Evolutionary conservation across 2,113 vertebrate genomes (phyloP).

Genomic region (Leucoraja erinaceus): DNA sequence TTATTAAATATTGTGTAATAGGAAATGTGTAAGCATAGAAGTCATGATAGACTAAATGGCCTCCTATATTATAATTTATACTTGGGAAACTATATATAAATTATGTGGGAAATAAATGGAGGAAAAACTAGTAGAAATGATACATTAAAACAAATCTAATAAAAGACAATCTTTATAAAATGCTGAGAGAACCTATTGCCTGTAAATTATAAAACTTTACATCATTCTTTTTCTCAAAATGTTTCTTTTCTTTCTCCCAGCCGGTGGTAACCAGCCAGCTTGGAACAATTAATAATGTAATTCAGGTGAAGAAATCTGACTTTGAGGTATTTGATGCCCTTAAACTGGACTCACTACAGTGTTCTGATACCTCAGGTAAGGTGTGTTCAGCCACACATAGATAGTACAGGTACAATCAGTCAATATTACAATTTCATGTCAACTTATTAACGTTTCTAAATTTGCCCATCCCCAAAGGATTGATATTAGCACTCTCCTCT

Average conservation of each 20-base stretch:
- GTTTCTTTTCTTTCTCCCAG: conserved; percentile 53
- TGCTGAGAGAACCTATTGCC: not conserved
- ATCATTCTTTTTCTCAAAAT: conserved; percentile 19
- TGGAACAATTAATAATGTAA: conserved; percentile 93
- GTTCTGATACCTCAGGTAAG: conserved; percentile 83
- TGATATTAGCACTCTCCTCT: no score
- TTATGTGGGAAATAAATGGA: not conserved
- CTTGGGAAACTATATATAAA: not conserved
- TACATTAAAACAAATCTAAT: not conserved
- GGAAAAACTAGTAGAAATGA: not conserved
- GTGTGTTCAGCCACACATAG: conserved; percentile 45
- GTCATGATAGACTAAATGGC: not conserved
- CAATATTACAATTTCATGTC: not conserved
- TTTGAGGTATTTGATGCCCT: conserved; percentile 95
- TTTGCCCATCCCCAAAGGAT: not conserved
- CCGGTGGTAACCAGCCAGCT: conserved; percentile 90
- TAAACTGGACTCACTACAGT: conserved; percentile 89
- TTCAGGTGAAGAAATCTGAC: conserved; percentile 93
- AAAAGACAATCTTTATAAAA: not conserved
- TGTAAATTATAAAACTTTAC: not conserved
- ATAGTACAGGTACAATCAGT: not conserved
- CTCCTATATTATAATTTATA: not conserved
- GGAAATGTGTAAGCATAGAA: not conserved
- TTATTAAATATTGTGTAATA: not conserved
- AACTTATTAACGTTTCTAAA: not conserved